Base-by-base conservation (phyloP, 2,113 vertebrate genomes). In the Elanus axillaris region DNA sequence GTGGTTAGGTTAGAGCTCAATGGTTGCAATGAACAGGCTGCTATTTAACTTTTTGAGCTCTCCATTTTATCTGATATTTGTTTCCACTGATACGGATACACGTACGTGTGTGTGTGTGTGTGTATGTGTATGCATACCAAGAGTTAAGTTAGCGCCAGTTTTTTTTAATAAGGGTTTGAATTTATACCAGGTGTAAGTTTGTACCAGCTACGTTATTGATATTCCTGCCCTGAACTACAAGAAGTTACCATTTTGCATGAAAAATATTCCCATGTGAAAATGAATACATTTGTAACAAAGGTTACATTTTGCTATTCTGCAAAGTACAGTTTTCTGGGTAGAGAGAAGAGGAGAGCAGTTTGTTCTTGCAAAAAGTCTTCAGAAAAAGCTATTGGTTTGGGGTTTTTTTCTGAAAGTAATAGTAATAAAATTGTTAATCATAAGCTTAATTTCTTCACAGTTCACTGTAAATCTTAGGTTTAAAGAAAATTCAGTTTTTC, bases 11-110 rank as follows among this genome's bases (percentile, higher is more conserved):
- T 58, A 59, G 50, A 42, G 47, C 20, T 73, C 55, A 34, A 50
- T 26, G 23, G 3, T 59, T 47, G 14, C 67, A 45, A 11, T 1
- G 4, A 52, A 21, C 0, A 0, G 31, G 13, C 34, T 43, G 3
- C 11, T 58, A 2, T 40, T 63, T 11, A 58, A 52, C 21, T 21
- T 22, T 34, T 68, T 64, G 53, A 31, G 48, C 38, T 71, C 55
- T 69, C 31, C 4, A 10, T 73, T 77, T 38, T 21, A 21, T 18
- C 36, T 31, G 22, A 3, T 69, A 17, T 4, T 63, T 20, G 1
- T 53, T 89, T 76, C 31, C 19, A 31, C 38, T 40, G 74, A 43
- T 38, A 32, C 11, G 43, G n/a, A 27, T 38, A 29, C 5, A 1
- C 10, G 16, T 45, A n/a, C n/a, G 16, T 19, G 4, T 47, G 20